Evolutionary conservation across 2,113 vertebrate species (phyloP).

Genomic region (Eublepharis macularius): DNA sequence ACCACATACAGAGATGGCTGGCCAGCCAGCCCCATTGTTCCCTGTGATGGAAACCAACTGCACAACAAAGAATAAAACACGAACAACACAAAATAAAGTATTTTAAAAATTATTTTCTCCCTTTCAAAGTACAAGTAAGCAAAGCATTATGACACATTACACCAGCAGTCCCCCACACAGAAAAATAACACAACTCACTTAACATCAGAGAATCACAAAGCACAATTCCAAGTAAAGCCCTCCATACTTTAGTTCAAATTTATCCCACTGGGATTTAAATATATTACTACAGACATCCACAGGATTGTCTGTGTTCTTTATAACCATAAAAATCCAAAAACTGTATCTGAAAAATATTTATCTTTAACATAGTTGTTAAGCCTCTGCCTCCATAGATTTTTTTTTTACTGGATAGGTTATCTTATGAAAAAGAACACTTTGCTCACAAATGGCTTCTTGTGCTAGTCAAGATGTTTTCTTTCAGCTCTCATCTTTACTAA

Average conservation of each 20-base stretch:
- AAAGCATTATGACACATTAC: too few species aligned
- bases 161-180: too few species aligned
- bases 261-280: not conserved
- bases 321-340: not conserved
- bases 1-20: too few species aligned
- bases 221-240: too few species aligned
- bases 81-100: too few species aligned
- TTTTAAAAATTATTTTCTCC: too few species aligned
- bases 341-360: not conserved
- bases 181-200: too few species aligned
- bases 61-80: too few species aligned
- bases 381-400: constrained; percentile 2
- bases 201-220: too few species aligned
- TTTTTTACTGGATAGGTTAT: not conserved
- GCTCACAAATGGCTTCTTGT: not conserved
- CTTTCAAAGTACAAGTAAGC: too few species aligned
- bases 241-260: not conserved
- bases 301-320: not conserved
- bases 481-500: constrained; percentile 2
- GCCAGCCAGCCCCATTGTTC: too few species aligned
- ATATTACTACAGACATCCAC: not conserved
- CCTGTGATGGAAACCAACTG: too few species aligned
- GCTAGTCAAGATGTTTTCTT: constrained; percentile 27
- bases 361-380: not conserved
- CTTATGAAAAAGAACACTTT: not conserved